Evolutionary conservation across 2,888 invertebrate genomes (phyloP).

Genomic region (Agonopterix subpropinquella): DNA sequence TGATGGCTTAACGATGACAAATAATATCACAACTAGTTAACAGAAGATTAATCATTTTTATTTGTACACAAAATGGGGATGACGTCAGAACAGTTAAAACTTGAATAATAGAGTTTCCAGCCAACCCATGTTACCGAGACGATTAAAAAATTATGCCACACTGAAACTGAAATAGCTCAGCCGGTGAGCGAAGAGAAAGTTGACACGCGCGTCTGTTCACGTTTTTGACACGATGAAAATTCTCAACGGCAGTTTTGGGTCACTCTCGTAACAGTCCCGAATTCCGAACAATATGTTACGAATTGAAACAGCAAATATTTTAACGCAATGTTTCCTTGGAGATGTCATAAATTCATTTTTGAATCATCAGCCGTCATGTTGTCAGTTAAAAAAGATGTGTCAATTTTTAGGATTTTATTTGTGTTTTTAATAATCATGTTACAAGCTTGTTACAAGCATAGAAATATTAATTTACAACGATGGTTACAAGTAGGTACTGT

Average conservation of each 20-base stretch:
- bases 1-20: no score
- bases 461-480: no score
- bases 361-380: conserved; percentile 19
- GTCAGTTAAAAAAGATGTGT: conserved; percentile 26
- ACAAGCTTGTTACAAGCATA: no score
- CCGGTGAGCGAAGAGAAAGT: conserved; percentile 43
- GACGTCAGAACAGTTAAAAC: conserved; percentile 10
- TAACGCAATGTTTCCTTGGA: conserved; percentile 27
- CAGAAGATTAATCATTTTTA: no score
- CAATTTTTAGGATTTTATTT: conserved; percentile 15
- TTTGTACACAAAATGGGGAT: background rate
- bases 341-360: conserved; percentile 28
- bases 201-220: conserved; percentile 45
- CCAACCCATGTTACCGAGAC: conserved; percentile 27
- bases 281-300: conserved; percentile 35
- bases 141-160: conserved; percentile 48
- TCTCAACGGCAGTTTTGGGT: conserved; percentile 62
- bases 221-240: conserved; percentile 47
- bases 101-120: conserved; percentile 30
- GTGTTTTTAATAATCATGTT: no score
- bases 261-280: conserved; percentile 49
- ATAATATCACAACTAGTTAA: no score
- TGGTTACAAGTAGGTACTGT: no score
- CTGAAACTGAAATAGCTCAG: conserved; percentile 47
- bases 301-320: conserved; percentile 28